phyloP scores from a whole-genome alignment of 2,888 invertebrate genomes.

The Nemotelus nigrinus region DNA sequence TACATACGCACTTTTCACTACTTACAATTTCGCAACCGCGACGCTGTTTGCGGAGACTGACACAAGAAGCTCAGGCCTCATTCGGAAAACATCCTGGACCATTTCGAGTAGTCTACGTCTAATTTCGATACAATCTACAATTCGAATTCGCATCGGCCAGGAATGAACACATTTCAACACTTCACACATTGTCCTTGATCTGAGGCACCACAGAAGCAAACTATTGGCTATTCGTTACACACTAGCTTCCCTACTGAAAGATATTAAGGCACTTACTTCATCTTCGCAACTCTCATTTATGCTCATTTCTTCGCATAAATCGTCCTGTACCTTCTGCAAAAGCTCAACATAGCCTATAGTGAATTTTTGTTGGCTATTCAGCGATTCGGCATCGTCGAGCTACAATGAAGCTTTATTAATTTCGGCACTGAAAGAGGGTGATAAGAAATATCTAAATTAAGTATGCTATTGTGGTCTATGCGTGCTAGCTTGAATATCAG shows the following conservation, averaged over 20 bases:
- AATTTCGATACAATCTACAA: too few relatives aligned
- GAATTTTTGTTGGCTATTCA: slow-evolving; percentile 21
- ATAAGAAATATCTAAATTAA: too few relatives aligned
- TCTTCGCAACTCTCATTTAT: slow-evolving; percentile 6
- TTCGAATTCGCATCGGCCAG: too few relatives aligned
- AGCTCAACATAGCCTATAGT: slow-evolving; percentile 31
- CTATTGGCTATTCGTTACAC: slow-evolving; percentile 23
- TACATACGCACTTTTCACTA: too few relatives aligned
- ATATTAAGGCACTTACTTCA: slow-evolving; percentile 30
- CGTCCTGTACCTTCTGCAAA: slow-evolving; percentile 35
- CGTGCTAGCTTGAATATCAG: slow-evolving; percentile 11
- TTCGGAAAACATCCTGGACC: too few relatives aligned
- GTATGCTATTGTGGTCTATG: slow-evolving; percentile 1
- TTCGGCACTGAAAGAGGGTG: neutral
- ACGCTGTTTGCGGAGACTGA: too few relatives aligned
- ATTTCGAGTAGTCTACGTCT: too few relatives aligned
- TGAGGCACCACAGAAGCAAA: slow-evolving; percentile 11
- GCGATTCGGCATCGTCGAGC: slow-evolving; percentile 31
- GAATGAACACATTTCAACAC: neutral
- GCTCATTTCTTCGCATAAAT: slow-evolving; percentile 14
- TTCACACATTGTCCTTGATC: neutral
- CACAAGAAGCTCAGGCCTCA: too few relatives aligned
- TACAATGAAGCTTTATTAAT: slow-evolving; percentile 32
- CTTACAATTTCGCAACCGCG: too few relatives aligned
- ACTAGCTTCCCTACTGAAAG: slow-evolving; percentile 25